These are phyloP conservation scores for Ctenopoma multispine DNA, from an alignment of 2,797 vertebrate genomes.

Conservation along the genomic window DNA sequence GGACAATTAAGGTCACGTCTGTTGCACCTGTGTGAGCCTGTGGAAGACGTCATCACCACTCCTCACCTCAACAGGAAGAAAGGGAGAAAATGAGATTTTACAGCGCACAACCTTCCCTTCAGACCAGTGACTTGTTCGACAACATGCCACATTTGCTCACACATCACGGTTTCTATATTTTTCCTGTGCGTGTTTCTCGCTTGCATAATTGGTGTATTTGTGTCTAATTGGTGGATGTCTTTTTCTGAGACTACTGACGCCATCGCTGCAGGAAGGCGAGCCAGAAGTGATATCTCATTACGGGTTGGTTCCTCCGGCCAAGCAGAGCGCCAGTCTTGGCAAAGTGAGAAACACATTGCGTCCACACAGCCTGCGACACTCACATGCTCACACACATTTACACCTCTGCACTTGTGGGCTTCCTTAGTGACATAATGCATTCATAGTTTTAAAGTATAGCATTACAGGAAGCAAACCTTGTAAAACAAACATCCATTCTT, in stretches of 20 bases:
- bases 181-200: neutral
- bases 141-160: neutral
- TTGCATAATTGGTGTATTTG: constrained; percentile 20
- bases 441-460: too few species aligned
- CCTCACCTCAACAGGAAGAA: neutral
- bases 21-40: neutral
- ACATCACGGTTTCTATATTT: neutral
- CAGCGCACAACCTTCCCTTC: too few species aligned
- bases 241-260: constrained; percentile 49
- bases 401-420: neutral
- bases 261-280: constrained; percentile 29
- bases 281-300: constrained; percentile 55
- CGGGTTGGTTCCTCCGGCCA: constrained; percentile 26
- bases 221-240: constrained; percentile 32
- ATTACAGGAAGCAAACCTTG: too few species aligned
- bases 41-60: neutral
- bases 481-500: too few species aligned
- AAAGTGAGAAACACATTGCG: constrained; percentile 19
- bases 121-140: neutral
- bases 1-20: neutral
- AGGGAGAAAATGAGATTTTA: neutral
- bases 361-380: constrained; percentile 23
- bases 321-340: constrained; percentile 37
- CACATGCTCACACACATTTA: constrained; percentile 8
- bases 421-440: neutral